Base-by-base conservation (phyloP, 2,888 invertebrate genomes). In the Tolmerus cingulatus region DNA sequence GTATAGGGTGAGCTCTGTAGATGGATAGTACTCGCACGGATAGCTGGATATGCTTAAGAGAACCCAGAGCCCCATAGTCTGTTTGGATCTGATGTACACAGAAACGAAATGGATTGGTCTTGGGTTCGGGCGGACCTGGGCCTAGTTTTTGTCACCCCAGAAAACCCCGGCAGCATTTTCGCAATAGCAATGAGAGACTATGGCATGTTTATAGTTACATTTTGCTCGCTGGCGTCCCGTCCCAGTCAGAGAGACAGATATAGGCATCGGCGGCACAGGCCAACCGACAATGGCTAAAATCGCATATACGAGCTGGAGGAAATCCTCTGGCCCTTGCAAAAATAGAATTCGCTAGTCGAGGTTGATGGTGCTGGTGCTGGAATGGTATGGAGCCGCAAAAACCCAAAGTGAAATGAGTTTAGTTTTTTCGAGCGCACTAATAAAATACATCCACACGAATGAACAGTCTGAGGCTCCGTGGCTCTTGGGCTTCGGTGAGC, bases 321-420 rank as follows among this genome's bases (percentile, higher is more conserved):
- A 74, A 27, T 66, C 12, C 66, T 66, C 19, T 46, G 43, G 43
- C 43, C 27, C 81, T 16, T 51, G 19, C 51, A 51, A 51, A 55
- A 27, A 66, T 66, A 66, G 66, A 66, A 27, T 19, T 66, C 66
- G 12, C 66, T 66, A 66, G 66, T 27, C 66, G 74, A n/a, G 46
- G 74, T 9, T n/a, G 84, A 5, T 46, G 9, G 23, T 30, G 51
- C 85, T 74, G 74, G 34, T 66, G 84, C 43, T 74, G 74, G 85
- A 85, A 74, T 37, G 23, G 79, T n/a, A 46, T 46, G 14, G 74
- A 27, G 85, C 66, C 74, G 57, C 74, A 85, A 85, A 85, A 85
- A 74, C 74, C 74, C 85, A 85, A 74, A 74, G 74, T 85, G 74
- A 85, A 85, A 85, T 85, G 85, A 85, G 74, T 74, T 85, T 85